Evolutionary conservation across 2,888 invertebrate genomes (phyloP).

Genomic region (Endotricha flammealis): DNA sequence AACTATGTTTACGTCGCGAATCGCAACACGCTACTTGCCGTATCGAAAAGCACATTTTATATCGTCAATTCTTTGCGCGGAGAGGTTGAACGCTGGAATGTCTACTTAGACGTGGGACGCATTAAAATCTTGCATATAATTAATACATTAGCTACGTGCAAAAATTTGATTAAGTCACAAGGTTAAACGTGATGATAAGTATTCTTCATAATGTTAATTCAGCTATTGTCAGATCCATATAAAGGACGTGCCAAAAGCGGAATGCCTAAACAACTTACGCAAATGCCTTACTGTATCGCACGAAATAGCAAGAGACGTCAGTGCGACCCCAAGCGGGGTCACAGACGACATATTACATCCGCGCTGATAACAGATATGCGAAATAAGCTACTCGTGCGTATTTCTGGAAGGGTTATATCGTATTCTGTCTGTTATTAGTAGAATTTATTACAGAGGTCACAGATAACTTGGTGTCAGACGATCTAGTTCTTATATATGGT

Average conservation of each 20-base stretch:
- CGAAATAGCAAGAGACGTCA: conserved; percentile 34
- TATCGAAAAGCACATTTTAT: conserved; percentile 38
- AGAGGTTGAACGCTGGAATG: too few species aligned
- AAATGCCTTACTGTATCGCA: conserved; percentile 9
- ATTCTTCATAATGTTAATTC: conserved; percentile 37
- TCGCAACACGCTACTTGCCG: conserved; percentile 29
- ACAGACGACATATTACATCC: conserved; percentile 41
- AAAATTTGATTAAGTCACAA: too few species aligned
- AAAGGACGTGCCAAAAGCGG: background rate
- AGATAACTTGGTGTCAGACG: conserved; percentile 41
- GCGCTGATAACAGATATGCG: conserved; percentile 45
- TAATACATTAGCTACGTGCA: too few species aligned
- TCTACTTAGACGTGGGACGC: too few species aligned
- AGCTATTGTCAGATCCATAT: conserved; percentile 8
- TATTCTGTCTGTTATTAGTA: conserved; percentile 34
- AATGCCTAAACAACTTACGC: background rate
- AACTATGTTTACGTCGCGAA: conserved; percentile 38
- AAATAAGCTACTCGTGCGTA: conserved; percentile 37
- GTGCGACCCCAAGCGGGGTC: conserved; percentile 40
- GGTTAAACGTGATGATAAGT: conserved; percentile 33
- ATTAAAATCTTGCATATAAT: too few species aligned
- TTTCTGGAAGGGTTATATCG: conserved; percentile 39
- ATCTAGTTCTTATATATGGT: conserved; percentile 32
- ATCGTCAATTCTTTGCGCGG: conserved; percentile 22
- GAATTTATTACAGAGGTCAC: conserved; percentile 44